These are phyloP conservation scores for Prinia subflava DNA, from an alignment of 2,113 vertebrate species.

Conservation along the genomic window DNA sequence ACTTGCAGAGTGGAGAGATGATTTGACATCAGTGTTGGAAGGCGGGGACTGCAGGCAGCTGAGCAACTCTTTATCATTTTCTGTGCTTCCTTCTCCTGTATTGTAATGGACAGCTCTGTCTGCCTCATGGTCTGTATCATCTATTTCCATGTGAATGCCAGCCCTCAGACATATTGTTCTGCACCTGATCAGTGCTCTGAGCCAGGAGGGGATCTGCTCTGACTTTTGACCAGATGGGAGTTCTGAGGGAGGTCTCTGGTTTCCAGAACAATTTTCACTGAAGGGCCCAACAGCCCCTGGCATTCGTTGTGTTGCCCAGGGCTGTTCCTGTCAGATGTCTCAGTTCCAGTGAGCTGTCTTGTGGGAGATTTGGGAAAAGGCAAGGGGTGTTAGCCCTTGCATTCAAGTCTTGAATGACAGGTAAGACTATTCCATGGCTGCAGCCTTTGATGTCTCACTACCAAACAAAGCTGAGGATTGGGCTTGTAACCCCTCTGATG, in stretches of 20 bases:
- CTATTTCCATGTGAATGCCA: background rate
- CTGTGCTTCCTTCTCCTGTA: background rate
- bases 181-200: background rate
- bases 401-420: background rate
- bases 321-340: background rate
- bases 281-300: background rate
- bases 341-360: background rate
- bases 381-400: background rate
- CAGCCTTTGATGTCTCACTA: background rate
- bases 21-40: background rate
- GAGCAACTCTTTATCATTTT: background rate
- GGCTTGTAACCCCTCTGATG: background rate
- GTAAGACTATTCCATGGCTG: background rate
- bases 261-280: background rate
- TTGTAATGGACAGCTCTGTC: background rate
- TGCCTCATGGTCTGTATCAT: background rate
- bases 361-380: background rate
- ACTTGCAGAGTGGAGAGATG: background rate
- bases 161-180: background rate
- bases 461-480: background rate
- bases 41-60: background rate
- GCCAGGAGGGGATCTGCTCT: background rate
- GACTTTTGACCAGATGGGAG: background rate
- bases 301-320: background rate
- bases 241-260: background rate